Evolutionary conservation across 1,140 invertebrate genomes (phyloP), one percentile per base, ranked within the genome.

Genomic region (Panagrolaimus sp.): DNA sequence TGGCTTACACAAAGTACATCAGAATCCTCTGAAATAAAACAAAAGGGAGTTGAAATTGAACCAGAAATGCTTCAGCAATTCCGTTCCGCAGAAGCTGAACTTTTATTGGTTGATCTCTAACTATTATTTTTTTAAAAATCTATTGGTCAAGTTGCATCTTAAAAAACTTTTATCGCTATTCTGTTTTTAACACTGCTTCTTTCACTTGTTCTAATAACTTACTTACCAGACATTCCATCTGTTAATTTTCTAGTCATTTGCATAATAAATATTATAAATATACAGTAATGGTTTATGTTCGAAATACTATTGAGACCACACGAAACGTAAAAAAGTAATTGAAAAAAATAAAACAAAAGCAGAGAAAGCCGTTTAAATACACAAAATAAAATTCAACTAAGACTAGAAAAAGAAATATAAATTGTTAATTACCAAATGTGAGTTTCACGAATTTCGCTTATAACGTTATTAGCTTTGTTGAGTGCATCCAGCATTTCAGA

Each of bases 401-500:
- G n/a, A 17, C 63, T 26, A 17, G 26, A 26, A 21, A 52, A 64
- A 64, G 7, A 7, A 38, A 38, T 38, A 38, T 4, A 38, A 38
- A 38, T 38, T 38, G 7, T 15, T 8, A 26, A 32, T 78, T 68
- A 97, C 94, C 94, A 97, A 88, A 97, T 90, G 84, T 96, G 94
- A n/a, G 93, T 96, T 84, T 98, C 94, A 55, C 94, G 88, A 76
- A 98, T 95, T 86, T 97, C 94, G 83, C 92, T 92, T 75, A 98
- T 97, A 69, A 97, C 95, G 72, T 92, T 90, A 76, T 91, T 91
- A 48, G 95, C 94, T 83, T 90, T 89, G 77, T 94, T 93, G 46
- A 98, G 85, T 46, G 94, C 94, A 92, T 96, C 93, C 9, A 98
- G 87, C 95, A 98, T 98, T 83, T 98, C 94, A 4, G 89, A 89